Evolutionary conservation across 2,888 invertebrate genomes (phyloP).

Genomic region (Lutraria lutraria): DNA sequence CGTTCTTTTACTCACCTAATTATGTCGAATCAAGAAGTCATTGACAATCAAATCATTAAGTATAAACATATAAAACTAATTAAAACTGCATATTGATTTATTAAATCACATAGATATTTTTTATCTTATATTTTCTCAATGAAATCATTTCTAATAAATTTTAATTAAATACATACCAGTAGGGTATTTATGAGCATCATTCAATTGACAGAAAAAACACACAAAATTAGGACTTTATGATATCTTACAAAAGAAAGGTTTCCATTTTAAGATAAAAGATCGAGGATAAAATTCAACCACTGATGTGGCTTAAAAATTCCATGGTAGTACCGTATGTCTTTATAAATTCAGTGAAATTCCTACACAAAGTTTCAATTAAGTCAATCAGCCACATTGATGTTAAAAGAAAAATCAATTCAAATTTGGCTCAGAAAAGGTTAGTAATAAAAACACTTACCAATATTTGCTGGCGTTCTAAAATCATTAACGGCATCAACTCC

Average conservation of each 20-base stretch:
- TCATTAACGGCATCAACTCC: too few relatives aligned
- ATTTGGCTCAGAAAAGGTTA: too few relatives aligned
- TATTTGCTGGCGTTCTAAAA: too few relatives aligned
- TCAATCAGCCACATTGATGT: too few relatives aligned
- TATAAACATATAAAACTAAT: too few relatives aligned
- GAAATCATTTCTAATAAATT: background rate
- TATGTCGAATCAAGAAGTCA: background rate
- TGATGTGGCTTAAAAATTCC: too few relatives aligned
- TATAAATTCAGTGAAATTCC: background rate
- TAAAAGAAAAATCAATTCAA: too few relatives aligned
- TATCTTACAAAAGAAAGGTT: slow-evolving; percentile 7
- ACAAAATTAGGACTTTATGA: background rate
- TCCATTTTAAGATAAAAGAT: slow-evolving; percentile 2
- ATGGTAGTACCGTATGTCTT: background rate
- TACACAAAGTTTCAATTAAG: background rate
- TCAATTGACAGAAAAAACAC: background rate
- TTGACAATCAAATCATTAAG: background rate
- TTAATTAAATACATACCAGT: background rate
- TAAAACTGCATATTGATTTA: too few relatives aligned
- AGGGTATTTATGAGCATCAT: background rate
- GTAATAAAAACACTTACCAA: too few relatives aligned
- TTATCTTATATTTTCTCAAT: too few relatives aligned
- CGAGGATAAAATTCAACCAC: background rate
- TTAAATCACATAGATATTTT: too few relatives aligned
- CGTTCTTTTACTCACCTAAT: background rate